These are phyloP conservation scores for Capricornis sumatraensis DNA, from an alignment of 2,113 vertebrate species.

Conservation along the genomic window DNA sequence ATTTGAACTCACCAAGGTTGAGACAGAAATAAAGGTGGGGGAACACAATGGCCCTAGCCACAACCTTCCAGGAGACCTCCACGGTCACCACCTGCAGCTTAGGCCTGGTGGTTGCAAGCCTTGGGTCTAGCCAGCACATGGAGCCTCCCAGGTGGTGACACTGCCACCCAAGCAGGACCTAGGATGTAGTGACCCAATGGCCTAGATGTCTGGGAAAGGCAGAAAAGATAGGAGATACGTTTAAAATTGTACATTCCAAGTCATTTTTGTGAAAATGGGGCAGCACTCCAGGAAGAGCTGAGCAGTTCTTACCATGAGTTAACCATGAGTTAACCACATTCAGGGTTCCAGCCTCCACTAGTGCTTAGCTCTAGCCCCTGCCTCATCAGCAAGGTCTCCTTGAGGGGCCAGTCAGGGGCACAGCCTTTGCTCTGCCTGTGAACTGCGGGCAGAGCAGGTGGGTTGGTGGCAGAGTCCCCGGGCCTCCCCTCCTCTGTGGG, in stretches of 20 bases:
- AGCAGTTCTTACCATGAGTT: not conserved
- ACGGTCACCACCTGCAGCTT: not conserved
- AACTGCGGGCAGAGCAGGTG: not conserved
- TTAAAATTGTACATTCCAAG: not conserved
- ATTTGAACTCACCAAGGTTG: not conserved
- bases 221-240: not conserved
- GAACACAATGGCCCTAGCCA: not conserved
- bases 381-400: not conserved
- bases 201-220: not conserved
- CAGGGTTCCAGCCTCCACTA: not conserved
- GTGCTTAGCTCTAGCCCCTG: not conserved
- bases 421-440: not conserved
- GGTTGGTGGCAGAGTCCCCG: accelerated
- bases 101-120: too few relatives aligned
- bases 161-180: not conserved
- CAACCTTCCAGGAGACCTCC: not conserved
- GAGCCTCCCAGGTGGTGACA: too few relatives aligned
- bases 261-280: not conserved
- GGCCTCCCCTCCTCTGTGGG: not conserved
- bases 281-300: not conserved
- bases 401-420: not conserved
- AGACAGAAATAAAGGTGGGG: not conserved
- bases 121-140: not conserved
- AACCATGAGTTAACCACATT: not conserved
- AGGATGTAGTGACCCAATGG: not conserved